Evolutionary conservation across 1,140 invertebrate genomes (phyloP), one percentile per base, ranked within the genome.

Genomic region (silkworm (Bombyx mori)): DNA sequence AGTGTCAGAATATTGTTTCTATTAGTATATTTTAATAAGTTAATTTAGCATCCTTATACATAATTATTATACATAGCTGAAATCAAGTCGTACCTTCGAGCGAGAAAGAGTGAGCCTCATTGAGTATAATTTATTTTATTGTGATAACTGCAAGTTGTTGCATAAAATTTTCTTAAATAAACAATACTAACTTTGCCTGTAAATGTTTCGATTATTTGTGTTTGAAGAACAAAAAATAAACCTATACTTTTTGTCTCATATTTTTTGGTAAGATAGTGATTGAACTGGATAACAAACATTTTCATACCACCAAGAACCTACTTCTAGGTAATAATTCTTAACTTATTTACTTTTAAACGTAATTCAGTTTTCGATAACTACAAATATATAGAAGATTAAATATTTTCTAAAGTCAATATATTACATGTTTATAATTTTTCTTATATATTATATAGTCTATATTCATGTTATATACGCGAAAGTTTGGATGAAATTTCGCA

Each of bases 21-120:
- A 79, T 82, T 86, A 86, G 80, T 81, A 80, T 84, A 77, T 84
- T 81, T 82, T 79, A 77, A 76, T 81, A 86, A 82, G 75, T 86
- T 83, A 82, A 68, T 71, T 86, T 84, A 82, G 77, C 68, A 72
- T 75, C 74, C 73, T 76, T 74, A 73, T 69, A 76, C 68, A 68
- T 74, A 76, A 77, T 35, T 35, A 35, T 35, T 73, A 70, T 70
- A 77, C 55, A 56, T 81, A 82, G 72, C 63, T 72, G 77, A 76
- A 74, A 77, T 77, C 65, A 70, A 77, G 65, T 80, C 69, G 64
- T 63, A 69, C 74, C 65, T 71, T 75, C 71, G 70, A 67, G 60
- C 66, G 63, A 35, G 26, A 35, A 64, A 77, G 78, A 69, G 68
- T 78, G 76, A 80, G 75, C 79, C 75, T 81, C 71, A 75, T 77